Base-by-base conservation (phyloP, 2,797 vertebrate genomes). In the Rhinogobio ventralis region DNA sequence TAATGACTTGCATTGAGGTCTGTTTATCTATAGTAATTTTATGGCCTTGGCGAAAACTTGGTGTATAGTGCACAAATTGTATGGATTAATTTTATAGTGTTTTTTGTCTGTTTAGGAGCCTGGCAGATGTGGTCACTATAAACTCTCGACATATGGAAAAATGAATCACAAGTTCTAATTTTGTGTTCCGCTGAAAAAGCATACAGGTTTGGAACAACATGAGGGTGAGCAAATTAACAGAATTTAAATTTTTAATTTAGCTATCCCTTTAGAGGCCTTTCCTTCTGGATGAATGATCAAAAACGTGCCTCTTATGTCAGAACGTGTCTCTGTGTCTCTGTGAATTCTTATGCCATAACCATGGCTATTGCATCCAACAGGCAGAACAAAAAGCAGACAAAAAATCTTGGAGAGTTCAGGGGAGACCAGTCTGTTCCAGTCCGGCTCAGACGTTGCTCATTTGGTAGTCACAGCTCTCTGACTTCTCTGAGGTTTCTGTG, bases 371-470 rank as follows among this genome's bases (percentile, higher is more conserved):
- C 71, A 55, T 42, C 53, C 39, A 49, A n/a, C 30, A 23, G 71
- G 28, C 66, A 83, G 68, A 86, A 87, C 5, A 67, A 46, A 85
- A 69, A 82, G 49, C 39, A 75, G 66, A 67, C 42, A 72, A 55
- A 79, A 62, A 87, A 19, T 66, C 78, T 87, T 73, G 73, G 57
- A 84, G 62, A 84, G 53, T 79, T 83, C 75, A 81, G 42, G 80
- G 68, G 23, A 86, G 85, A 74, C 42, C 5, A 30, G 60, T 46
- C 42, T 49, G 46, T 74, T 85, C 72, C 53, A 78, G 79, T 49
- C 82, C 20, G 20, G 36, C 20, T 75, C 46, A 78, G 39, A 78
- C 36, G 71, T 15, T 53, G 25, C 60, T 81, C 33, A 60, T 66
- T 84, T 77, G 83, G 66, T 79, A 64, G 76, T 42, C 68, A 17